Evolutionary conservation across 2,797 vertebrate genomes (phyloP), one percentile per base, ranked within the genome.

Genomic region (Ataeniobius toweri): DNA sequence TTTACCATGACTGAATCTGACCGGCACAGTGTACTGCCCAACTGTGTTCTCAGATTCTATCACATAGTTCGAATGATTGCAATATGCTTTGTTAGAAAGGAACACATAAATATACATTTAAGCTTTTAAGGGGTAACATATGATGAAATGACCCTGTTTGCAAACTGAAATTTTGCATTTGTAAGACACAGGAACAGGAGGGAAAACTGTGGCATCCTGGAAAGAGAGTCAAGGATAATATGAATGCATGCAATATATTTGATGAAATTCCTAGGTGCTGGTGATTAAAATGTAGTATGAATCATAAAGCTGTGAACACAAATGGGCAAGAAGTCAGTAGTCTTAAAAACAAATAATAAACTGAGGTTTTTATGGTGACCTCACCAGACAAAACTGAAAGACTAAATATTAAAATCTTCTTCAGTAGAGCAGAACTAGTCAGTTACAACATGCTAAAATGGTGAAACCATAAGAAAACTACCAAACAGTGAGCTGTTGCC

Each of bases 1-100:
- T 44, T 63, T 36, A 26, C 70, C 56, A 46, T 63, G 58, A 83
- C 68, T 67, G 31, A 83, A 75, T 7, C 12, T 48, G 61, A 41
- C 59, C 5, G 12, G 22, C 36, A 10, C 65, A 7, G 10, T 7
- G 46, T 51, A n/a, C 12, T 20, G 7, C n/a, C 5, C 24, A 10
- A 41, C 13, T 51, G 3, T 71, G 8, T 61, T 46, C 24, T 63
- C 6, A 51, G 14, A 24, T 55, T 55, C 53, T 24, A 53, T 51
- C 48, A 51, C 16, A 31, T 16, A 31, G 59, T 13, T 63, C 14
- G 13, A 6, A 24, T 12, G 20, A 9, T 18, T 67, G 63, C 18
- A 67, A 5, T 67, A 39, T 0, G 18, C 39, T 39, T 65, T 65
- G 16, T 39, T 22, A 65, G 8, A 61, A 31, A 61, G 14, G 28